phyloP scores from a whole-genome alignment of 1,140 invertebrate species.

The Aphis gossypii region DNA sequence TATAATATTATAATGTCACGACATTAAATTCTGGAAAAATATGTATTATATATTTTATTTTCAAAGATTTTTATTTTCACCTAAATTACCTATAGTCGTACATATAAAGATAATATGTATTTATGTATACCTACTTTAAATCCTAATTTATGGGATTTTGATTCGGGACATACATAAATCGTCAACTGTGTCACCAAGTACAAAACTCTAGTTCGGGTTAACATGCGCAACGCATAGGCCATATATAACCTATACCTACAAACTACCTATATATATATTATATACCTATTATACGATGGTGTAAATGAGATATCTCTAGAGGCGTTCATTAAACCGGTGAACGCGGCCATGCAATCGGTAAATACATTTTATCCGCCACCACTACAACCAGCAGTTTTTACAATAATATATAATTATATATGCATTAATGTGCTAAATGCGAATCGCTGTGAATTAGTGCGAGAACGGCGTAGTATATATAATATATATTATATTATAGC shows the following conservation, averaged over 20 bases:
- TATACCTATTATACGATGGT: background rate
- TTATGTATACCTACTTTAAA: background rate
- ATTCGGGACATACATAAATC: background rate
- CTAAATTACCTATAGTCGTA: background rate
- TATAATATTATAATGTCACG: background rate
- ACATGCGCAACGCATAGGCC: background rate
- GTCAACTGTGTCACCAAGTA: background rate
- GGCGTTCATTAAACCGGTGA: background rate
- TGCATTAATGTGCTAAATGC: background rate
- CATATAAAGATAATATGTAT: no score
- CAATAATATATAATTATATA: background rate
- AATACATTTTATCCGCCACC: background rate
- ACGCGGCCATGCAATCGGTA: background rate
- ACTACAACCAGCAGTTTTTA: background rate
- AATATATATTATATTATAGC: background rate
- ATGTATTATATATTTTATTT: background rate
- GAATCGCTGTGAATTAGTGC: background rate
- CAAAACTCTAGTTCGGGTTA: background rate
- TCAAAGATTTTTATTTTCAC: background rate
- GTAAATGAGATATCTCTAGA: slow-evolving; percentile 40
- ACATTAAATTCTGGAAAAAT: background rate
- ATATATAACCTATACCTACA: background rate
- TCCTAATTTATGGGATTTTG: slow-evolving; percentile 2
- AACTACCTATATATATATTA: background rate
- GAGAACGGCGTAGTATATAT: background rate